Percentiles rank a stretch among this genome's conserved stretches.
These are phyloP conservation scores for Petrolisthes cinctipes DNA, from an alignment of 2,888 invertebrate species.

Conservation along the genomic window DNA sequence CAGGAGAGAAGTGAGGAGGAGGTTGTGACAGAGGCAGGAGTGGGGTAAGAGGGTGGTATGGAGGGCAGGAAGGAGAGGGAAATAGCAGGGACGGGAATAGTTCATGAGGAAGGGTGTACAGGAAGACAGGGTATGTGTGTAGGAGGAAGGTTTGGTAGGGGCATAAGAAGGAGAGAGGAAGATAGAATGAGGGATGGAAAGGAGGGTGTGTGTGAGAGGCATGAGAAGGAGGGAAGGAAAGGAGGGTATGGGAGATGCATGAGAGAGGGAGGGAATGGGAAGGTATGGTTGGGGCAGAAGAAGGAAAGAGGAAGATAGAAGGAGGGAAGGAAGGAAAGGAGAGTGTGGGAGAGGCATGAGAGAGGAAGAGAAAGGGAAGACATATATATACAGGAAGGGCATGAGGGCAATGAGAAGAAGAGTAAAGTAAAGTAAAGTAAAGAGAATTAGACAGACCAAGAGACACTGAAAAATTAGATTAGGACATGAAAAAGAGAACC, in stretches of 20 bases:
- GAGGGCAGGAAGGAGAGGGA: too few relatives aligned
- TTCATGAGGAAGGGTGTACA: too few relatives aligned
- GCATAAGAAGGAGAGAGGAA: background rate
- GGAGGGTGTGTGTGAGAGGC: background rate
- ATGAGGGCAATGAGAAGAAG: background rate
- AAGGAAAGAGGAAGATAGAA: background rate
- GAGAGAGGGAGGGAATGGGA: background rate
- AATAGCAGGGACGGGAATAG: too few relatives aligned
- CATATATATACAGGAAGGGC: background rate
- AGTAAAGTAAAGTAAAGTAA: background rate
- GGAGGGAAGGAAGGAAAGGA: slow-evolving; percentile 2
- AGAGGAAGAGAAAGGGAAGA: background rate
- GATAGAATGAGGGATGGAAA: background rate
- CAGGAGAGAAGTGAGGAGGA: too few relatives aligned
- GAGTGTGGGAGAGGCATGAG: background rate
- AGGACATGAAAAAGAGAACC: too few relatives aligned
- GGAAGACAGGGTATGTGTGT: background rate
- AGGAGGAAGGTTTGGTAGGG: background rate
- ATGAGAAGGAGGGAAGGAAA: background rate
- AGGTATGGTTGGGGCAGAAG: background rate
- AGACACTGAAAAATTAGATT: too few relatives aligned
- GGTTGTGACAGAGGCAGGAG: too few relatives aligned
- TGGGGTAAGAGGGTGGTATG: too few relatives aligned
- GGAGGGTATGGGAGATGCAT: background rate
- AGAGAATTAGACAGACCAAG: background rate